Conservation (phyloP, 64 coral and sea anemone species). For the Pachyseris speciosa region DNA sequence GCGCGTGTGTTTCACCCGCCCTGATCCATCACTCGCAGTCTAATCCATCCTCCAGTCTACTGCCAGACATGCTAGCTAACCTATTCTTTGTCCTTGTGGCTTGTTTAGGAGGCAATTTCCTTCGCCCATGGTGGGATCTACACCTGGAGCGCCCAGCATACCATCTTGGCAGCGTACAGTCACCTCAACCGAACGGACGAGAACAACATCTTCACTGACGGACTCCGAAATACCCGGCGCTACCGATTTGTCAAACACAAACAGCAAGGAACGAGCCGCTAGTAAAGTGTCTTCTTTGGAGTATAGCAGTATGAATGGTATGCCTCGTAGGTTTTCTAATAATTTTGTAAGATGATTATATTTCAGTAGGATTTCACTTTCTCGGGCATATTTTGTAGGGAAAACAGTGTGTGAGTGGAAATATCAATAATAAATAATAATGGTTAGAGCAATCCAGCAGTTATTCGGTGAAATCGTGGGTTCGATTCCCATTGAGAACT, state of each 20-base stretch:
- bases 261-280: not conserved
- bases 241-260: not conserved
- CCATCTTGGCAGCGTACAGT: constrained; percentile 83
- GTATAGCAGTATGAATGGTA: constrained; percentile 41
- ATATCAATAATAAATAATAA: too few species aligned
- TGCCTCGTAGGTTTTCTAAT: not conserved
- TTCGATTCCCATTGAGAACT: too few species aligned
- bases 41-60: too few species aligned
- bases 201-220: constrained; percentile 22
- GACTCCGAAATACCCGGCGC: constrained; percentile 15
- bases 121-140: constrained; percentile 73
- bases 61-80: too few species aligned
- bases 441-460: too few species aligned
- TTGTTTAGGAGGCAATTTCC: constrained; percentile 82
- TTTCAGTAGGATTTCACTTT: not conserved
- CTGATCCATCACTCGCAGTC: too few species aligned
- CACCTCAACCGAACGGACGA: not conserved
- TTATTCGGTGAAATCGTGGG: too few species aligned
- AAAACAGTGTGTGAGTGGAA: too few species aligned
- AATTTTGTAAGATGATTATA: not conserved
- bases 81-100: not conserved
- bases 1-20: too few species aligned
- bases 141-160: constrained; percentile 60
- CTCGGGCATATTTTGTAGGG: too few species aligned
- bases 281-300: constrained; percentile 6